A percentile compares a stretch with the other conserved stretches of the same genome.
These are phyloP conservation scores for Phylloscopus trochilus DNA, from an alignment of 2,113 vertebrate genomes.

Conservation along the genomic window DNA sequence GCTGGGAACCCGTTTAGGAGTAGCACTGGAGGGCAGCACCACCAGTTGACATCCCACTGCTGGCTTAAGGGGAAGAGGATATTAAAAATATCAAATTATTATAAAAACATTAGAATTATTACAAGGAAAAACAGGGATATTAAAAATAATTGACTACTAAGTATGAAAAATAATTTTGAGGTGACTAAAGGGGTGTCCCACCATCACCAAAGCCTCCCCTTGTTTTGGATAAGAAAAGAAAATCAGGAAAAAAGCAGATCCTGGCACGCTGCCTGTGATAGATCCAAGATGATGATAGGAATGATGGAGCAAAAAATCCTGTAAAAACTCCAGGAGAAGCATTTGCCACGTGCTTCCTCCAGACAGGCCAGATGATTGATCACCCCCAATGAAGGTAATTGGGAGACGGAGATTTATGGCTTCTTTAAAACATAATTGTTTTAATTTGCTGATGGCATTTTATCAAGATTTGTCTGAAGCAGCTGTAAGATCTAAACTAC, in stretches of 20 bases:
- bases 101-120: neutral
- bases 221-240: neutral
- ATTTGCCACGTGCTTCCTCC: neutral
- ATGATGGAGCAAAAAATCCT: rapidly evolving
- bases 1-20: neutral
- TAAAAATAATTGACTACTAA: neutral
- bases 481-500: slow-evolving; percentile 2
- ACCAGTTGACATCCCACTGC: neutral
- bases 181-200: neutral
- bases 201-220: rapidly evolving
- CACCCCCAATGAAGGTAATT: neutral
- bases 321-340: neutral
- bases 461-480: slow-evolving; percentile 41
- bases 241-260: neutral
- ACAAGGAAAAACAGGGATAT: neutral
- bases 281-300: neutral
- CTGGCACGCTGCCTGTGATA: rapidly evolving
- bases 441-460: slow-evolving; percentile 44
- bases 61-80: neutral
- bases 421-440: slow-evolving; percentile 44
- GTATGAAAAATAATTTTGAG: neutral
- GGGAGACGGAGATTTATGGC: slow-evolving; percentile 23
- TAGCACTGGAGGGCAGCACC: neutral
- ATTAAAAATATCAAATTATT: neutral
- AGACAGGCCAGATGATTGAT: neutral